Evolutionary conservation across 2,797 vertebrate genomes (phyloP).

Genomic region (Lophotriccus pileatus): DNA sequence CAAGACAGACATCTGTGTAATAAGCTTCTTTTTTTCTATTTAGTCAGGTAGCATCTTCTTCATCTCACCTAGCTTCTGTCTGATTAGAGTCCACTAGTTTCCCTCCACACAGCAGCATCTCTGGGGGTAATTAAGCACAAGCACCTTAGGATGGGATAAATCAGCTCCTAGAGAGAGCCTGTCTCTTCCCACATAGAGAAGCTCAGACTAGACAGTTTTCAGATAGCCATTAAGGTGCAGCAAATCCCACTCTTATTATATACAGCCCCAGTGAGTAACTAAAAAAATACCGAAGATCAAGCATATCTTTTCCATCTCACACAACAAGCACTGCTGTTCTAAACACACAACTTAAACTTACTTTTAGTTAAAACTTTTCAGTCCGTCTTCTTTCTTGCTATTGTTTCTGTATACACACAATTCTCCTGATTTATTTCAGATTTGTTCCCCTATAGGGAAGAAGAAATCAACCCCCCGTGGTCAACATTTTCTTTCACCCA

Average conservation of each 20-base stretch:
- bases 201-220: slow-evolving; percentile 16
- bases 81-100: not conserved
- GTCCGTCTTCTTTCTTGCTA: not conserved
- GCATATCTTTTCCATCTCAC: not conserved
- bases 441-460: not conserved
- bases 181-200: not conserved
- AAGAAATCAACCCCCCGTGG: not conserved
- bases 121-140: not conserved
- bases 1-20: not conserved
- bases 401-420: not conserved
- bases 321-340: not conserved
- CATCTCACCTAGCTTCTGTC: not conserved
- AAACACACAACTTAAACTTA: not conserved
- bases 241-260: slow-evolving; percentile 28
- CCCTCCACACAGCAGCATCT: not conserved
- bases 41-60: not conserved
- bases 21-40: not conserved
- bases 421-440: not conserved
- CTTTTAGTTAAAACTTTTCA: not conserved
- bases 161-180: slow-evolving; percentile 12
- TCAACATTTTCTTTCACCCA: not conserved
- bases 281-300: not conserved
- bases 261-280: not conserved
- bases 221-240: slow-evolving; percentile 17
- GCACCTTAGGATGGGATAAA: not conserved